These are phyloP conservation scores for Lydus trimaculatus DNA, from an alignment of 2,888 invertebrate genomes.

Conservation along the genomic window DNA sequence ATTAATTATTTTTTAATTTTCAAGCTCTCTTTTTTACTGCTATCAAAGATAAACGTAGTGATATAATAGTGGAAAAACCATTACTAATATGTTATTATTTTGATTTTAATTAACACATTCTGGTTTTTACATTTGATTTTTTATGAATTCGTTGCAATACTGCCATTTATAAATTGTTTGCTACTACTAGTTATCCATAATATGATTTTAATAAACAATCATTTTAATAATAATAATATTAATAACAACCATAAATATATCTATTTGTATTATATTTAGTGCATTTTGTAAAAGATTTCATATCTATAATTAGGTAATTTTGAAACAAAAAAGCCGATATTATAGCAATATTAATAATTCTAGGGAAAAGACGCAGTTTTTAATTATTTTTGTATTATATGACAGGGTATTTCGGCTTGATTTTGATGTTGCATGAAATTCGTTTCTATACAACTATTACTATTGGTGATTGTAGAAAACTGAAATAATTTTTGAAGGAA, in stretches of 20 bases:
- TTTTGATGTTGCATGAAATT: neutral
- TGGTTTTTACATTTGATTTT: neutral
- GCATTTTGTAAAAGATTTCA: neutral
- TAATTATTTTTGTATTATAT: neutral
- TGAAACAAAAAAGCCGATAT: neutral
- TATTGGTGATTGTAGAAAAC: neutral
- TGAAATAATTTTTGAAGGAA: neutral
- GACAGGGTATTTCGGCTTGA: neutral
- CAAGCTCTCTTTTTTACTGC: conserved; percentile 39
- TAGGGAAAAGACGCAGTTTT: neutral
- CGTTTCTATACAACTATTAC: neutral
- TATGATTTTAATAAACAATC: neutral
- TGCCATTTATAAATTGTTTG: neutral
- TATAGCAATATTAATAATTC: neutral
- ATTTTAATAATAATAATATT: neutral
- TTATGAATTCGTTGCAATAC: neutral
- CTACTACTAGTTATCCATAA: neutral
- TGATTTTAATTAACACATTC: neutral
- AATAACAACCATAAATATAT: neutral
- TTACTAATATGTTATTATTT: conserved; percentile 23
- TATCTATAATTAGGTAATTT: neutral
- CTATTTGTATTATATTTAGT: neutral
- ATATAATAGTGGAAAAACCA: conserved; percentile 28
- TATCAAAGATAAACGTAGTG: conserved; percentile 10
- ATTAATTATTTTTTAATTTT: conserved; percentile 18